A percentile compares a stretch with the other conserved stretches of the same genome.
Conservation (phyloP, 1,140 invertebrate species). For the Ridgeia piscesae region DNA sequence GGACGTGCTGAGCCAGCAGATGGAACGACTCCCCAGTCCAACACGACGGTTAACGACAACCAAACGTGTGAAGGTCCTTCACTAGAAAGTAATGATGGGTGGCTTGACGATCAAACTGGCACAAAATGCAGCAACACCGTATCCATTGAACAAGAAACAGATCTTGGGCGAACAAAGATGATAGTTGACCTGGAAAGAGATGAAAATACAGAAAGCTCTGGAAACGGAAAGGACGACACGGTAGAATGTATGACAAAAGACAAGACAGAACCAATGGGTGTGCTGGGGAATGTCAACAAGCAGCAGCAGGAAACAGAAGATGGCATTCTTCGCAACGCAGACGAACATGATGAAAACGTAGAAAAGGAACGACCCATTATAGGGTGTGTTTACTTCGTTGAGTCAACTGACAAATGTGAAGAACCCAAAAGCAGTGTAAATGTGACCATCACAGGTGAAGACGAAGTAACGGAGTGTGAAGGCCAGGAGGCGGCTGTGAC, state of each 20-base stretch:
- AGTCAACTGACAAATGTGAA: neutral
- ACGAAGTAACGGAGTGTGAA: neutral
- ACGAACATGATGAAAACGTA: too few relatives aligned
- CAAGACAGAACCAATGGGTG: neutral
- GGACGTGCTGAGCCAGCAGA: neutral
- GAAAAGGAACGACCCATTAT: too few relatives aligned
- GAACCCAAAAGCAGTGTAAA: neutral
- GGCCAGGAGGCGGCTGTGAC: neutral
- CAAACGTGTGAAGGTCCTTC: neutral
- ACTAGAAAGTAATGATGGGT: neutral
- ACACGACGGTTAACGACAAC: neutral
- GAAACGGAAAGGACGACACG: neutral
- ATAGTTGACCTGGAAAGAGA: neutral
- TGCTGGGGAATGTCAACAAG: neutral
- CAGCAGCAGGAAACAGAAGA: too few relatives aligned
- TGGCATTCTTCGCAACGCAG: too few relatives aligned
- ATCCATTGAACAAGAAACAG: neutral
- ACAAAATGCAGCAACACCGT: neutral
- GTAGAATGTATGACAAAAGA: neutral
- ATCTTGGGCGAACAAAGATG: neutral
- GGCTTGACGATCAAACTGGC: neutral
- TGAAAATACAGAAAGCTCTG: neutral
- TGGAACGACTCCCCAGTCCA: neutral
- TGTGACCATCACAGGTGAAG: neutral
- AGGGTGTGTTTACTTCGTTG: neutral